Conservation (phyloP, 2,888 invertebrate genomes). For the Callimorpha dominula region DNA sequence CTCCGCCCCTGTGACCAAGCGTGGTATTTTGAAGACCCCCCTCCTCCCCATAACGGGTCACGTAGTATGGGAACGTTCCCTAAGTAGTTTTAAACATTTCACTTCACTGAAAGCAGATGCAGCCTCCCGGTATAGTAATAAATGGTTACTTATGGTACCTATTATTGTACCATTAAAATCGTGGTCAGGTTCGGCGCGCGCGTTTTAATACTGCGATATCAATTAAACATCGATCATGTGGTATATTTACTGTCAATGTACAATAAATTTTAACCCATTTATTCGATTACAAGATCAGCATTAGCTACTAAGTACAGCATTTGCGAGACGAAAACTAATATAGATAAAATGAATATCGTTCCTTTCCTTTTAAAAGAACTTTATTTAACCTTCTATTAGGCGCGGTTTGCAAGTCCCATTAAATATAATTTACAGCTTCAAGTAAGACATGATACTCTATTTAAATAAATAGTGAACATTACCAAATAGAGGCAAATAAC, state of each 20-base stretch:
- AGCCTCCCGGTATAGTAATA: too few species aligned
- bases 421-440: neutral
- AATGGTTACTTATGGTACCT: too few species aligned
- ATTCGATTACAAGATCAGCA: neutral
- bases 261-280: too few species aligned
- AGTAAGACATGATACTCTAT: neutral
- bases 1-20: too few species aligned
- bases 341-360: neutral
- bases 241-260: neutral
- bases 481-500: neutral
- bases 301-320: neutral
- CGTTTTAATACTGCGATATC: neutral
- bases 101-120: too few species aligned
- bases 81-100: too few species aligned
- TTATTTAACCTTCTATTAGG: constrained; percentile 1
- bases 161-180: neutral
- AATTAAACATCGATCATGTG: neutral
- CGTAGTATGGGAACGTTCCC: too few species aligned
- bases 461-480: neutral
- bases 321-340: neutral
- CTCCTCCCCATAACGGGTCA: too few species aligned
- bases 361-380: neutral
- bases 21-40: too few species aligned
- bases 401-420: neutral
- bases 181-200: neutral